Evolutionary conservation across 1,140 invertebrate species (phyloP), one percentile per base, ranked within the genome.

Genomic region (Ctenoplectra terminalis): DNA sequence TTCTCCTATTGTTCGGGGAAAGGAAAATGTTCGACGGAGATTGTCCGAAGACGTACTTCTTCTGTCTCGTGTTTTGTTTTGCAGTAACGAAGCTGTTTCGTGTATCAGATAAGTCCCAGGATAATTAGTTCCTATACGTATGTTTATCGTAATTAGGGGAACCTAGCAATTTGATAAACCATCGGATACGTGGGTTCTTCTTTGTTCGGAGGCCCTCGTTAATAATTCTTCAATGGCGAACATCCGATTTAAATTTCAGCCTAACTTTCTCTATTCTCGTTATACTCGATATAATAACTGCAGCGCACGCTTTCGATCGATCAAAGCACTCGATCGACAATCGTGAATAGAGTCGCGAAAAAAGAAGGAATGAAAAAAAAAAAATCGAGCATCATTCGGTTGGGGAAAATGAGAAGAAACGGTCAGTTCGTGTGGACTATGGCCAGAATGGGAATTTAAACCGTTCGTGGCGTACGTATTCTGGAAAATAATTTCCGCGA

Each of bases 121-220:
- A 29, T 66, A 75, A 75, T 75, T 66, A 75, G 9, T 15, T 20
- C 1, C 13, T n/a, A 15, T 43, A 23, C 17, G 46, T n/a, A 20
- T 37, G 46, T 20, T 40, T 37, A 64, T 48, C 8, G 60, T 63
- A 64, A 75, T 64, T 50, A 40, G 13, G 0, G 17, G 13, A 20
- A 46, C 29, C 43, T 17, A 11, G 31, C 60, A 75, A 75, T 75
- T 75, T 64, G 46, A 50, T 31, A 63, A 48, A 60, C 37, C 34
- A 23, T n/a, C 9, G 20, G 20, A 11, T 11, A n/a, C 37, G n/a
- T 8, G 13, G 23, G 61, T 37, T 40, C 48, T 26, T 26, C 43
- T 37, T 74, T 2, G 34, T 63, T n/a, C 13, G 6, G 1, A 40
- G 37, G 4, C 29, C 31, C 17, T 63, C 20, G 23, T 40, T n/a